Percentiles rank a stretch among this genome's conserved stretches.
These are phyloP conservation scores for Panopea generosa DNA, from an alignment of 2,888 invertebrate species.

Conservation along the genomic window DNA sequence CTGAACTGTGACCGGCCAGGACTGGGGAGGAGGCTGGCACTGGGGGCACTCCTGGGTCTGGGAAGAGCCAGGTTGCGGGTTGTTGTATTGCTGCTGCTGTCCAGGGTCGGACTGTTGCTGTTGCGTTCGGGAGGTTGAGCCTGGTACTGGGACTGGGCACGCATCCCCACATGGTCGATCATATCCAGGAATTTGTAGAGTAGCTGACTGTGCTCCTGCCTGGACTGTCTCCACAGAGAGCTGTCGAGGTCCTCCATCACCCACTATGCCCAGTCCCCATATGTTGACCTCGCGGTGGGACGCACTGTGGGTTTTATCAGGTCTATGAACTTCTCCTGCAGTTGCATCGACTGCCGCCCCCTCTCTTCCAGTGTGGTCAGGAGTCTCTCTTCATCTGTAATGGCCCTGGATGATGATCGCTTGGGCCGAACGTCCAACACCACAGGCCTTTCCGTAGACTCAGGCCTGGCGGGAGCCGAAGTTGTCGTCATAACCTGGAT, in stretches of 20 bases:
- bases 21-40: no score
- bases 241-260: constrained; percentile 35
- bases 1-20: no score
- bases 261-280: constrained; percentile 20
- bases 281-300: no score
- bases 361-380: constrained; percentile 3
- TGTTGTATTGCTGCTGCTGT: background rate
- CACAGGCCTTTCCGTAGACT: no score
- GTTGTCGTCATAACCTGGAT: constrained; percentile 6
- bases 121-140: no score
- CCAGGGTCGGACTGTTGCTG: constrained; percentile 1
- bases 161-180: no score
- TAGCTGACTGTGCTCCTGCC: constrained; percentile 25
- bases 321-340: no score
- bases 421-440: constrained; percentile 8
- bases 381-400: background rate
- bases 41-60: constrained; percentile 2
- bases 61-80: no score
- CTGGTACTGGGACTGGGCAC: no score
- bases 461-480: no score
- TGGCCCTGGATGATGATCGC: constrained; percentile 1
- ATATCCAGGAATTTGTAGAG: constrained; percentile 26
- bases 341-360: no score
- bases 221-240: constrained; percentile 31
- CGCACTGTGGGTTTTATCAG: constrained; percentile 3